Conservation (phyloP, 2,113 vertebrate species). For the Sturnira hondurensis region DNA sequence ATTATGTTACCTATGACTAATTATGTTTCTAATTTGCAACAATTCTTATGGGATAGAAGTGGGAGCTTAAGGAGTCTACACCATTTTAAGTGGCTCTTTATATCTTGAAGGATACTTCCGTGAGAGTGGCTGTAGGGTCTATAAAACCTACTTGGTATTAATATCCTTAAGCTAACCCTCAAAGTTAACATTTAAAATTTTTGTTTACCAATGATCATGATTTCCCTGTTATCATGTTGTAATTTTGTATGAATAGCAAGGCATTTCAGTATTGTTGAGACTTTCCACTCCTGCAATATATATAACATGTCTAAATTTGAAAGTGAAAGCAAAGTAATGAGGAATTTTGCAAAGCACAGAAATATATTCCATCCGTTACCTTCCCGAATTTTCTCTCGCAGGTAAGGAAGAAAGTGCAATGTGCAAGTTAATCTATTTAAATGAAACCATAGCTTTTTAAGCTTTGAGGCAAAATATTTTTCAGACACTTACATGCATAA, state of each 20-base stretch:
- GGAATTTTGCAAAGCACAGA: slow-evolving; percentile 74
- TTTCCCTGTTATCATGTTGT: not conserved
- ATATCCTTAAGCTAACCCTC: slow-evolving; percentile 1
- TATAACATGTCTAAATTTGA: slow-evolving; percentile 71
- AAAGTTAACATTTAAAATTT: slow-evolving; percentile 38
- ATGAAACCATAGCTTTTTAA: slow-evolving; percentile 74
- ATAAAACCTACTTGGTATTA: not conserved
- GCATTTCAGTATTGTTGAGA: slow-evolving; percentile 66
- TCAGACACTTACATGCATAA: slow-evolving; percentile 73
- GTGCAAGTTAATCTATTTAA: slow-evolving; percentile 75
- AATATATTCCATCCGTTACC: slow-evolving; percentile 68
- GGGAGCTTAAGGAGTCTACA: slow-evolving; percentile 40
- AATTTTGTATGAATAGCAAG: slow-evolving; percentile 60
- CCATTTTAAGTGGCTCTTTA: slow-evolving; percentile 50
- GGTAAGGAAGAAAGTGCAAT: slow-evolving; percentile 76
- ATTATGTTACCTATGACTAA: slow-evolving; percentile 69
- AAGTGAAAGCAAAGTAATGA: slow-evolving; percentile 75
- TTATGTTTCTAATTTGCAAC: slow-evolving; percentile 65
- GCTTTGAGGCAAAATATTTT: slow-evolving; percentile 81
- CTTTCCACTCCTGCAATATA: slow-evolving; percentile 72
- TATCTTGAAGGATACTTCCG: slow-evolving; percentile 35
- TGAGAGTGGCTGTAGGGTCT: not conserved
- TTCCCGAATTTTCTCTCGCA: slow-evolving; percentile 71
- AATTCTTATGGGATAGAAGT: slow-evolving; percentile 56
- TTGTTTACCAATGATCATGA: slow-evolving; percentile 19